A percentile compares a stretch with the other conserved stretches of the same genome.
phyloP scores from a whole-genome alignment of 1,140 invertebrate species.

The Metopolophium dirhodum region DNA sequence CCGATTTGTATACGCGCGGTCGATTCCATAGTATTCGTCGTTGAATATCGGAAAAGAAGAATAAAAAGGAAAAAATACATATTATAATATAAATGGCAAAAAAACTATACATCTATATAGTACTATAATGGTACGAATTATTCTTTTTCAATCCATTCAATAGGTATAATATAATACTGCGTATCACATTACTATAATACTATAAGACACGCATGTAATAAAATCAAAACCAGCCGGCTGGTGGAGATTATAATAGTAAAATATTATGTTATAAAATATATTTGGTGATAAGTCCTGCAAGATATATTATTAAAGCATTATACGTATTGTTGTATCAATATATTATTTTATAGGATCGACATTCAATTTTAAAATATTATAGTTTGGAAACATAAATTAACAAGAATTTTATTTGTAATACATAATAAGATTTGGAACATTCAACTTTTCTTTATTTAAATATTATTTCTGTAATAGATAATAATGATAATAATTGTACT shows the following conservation, averaged over 20 bases:
- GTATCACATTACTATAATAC: neutral
- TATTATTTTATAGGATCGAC: neutral
- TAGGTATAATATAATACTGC: neutral
- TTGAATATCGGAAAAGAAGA: neutral
- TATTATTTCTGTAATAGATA: too few species aligned
- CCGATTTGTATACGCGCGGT: neutral
- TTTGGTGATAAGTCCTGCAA: neutral
- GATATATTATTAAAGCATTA: neutral
- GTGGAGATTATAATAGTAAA: neutral
- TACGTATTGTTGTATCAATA: neutral
- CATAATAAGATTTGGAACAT: neutral
- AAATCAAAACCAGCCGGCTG: neutral
- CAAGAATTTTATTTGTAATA: too few species aligned
- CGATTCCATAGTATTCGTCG: neutral
- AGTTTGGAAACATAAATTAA: too few species aligned
- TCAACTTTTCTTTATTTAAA: neutral
- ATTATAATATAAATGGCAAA: neutral
- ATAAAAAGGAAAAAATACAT: neutral
- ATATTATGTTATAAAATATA: neutral
- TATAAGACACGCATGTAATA: neutral
- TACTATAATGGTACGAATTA: neutral
- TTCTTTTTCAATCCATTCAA: neutral
- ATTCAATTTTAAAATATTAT: neutral
- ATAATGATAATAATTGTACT: too few species aligned
- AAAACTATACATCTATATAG: neutral